Conservation (phyloP, 1,140 invertebrate species). For the Camponotus pennsylvanicus region DNA sequence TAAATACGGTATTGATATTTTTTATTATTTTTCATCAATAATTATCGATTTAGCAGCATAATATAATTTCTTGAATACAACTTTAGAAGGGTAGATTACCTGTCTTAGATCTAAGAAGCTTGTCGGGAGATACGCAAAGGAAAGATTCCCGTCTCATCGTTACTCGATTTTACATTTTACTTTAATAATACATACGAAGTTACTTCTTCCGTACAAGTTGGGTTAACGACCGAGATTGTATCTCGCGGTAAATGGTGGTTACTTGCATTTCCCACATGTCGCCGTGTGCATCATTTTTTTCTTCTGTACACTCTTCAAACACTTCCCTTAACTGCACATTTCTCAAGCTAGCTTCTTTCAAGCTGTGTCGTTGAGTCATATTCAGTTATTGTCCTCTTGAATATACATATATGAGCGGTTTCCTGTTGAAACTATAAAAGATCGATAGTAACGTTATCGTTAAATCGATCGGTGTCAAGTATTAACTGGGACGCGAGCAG, state of each 20-base stretch:
- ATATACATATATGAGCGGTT: slow-evolving; percentile 6
- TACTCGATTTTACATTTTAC: slow-evolving; percentile 37
- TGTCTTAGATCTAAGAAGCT: background rate
- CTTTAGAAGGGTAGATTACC: too few species aligned
- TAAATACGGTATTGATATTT: background rate
- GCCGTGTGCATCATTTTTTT: slow-evolving; percentile 42
- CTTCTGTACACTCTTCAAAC: slow-evolving; percentile 37
- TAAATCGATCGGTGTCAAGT: slow-evolving; percentile 46
- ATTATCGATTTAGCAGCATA: background rate
- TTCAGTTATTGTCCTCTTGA: slow-evolving; percentile 51
- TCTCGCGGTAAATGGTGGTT: slow-evolving; percentile 58
- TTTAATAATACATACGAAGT: slow-evolving; percentile 23
- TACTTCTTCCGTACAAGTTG: slow-evolving; percentile 25
- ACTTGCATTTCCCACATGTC: slow-evolving; percentile 68
- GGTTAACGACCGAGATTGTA: slow-evolving; percentile 64
- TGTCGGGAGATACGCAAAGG: background rate
- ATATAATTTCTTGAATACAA: background rate
- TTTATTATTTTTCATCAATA: background rate
- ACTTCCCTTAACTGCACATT: slow-evolving; percentile 43
- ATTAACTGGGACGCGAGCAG: slow-evolving; percentile 16
- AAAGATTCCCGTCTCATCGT: background rate
- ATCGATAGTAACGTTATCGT: slow-evolving; percentile 35
- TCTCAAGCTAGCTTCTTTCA: slow-evolving; percentile 55
- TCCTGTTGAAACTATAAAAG: slow-evolving; percentile 49
- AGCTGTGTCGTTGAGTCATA: slow-evolving; percentile 54